Evolutionary conservation across 1,140 invertebrate genomes (phyloP).

Genomic region (Drosophila asahinai): DNA sequence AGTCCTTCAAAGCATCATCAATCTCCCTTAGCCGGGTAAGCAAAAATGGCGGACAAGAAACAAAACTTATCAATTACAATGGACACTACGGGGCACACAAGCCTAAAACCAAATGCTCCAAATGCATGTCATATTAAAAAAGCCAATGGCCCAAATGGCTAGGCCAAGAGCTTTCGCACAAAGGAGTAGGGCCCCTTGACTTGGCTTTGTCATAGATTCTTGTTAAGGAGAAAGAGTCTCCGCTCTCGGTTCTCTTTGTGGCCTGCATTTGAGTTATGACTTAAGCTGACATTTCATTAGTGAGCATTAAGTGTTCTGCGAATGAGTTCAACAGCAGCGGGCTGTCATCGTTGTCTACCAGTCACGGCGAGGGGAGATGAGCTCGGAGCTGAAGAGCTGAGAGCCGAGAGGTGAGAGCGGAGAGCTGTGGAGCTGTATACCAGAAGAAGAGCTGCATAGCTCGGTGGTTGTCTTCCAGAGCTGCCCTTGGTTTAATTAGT

Average conservation of each 20-base stretch:
- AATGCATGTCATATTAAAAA: slow-evolving; percentile 84
- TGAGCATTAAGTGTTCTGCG: slow-evolving; percentile 81
- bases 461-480: slow-evolving; percentile 16
- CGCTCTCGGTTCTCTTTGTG: slow-evolving; percentile 18
- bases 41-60: slow-evolving; percentile 62
- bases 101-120: slow-evolving; percentile 58
- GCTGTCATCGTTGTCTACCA: slow-evolving; percentile 31
- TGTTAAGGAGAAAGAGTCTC: slow-evolving; percentile 18
- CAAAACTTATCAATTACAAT: slow-evolving; percentile 81
- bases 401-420: too few relatives aligned
- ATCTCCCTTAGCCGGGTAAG: slow-evolving; percentile 72
- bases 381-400: slow-evolving; percentile 7
- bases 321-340: slow-evolving; percentile 72
- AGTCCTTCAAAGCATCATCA: slow-evolving; percentile 79
- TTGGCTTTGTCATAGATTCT: slow-evolving; percentile 30
- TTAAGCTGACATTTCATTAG: slow-evolving; percentile 85
- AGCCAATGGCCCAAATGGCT: slow-evolving; percentile 54
- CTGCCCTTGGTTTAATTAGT: slow-evolving; percentile 58
- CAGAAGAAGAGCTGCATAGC: slow-evolving; percentile 7
- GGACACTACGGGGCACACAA: slow-evolving; percentile 35
- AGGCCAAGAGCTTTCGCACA: slow-evolving; percentile 23
- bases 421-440: neutral
- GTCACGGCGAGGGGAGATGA: neutral
- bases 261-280: slow-evolving; percentile 82
- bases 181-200: slow-evolving; percentile 20